Evolutionary conservation across 2,113 vertebrate genomes (phyloP).

Genomic region (Dolichotis patagonum): DNA sequence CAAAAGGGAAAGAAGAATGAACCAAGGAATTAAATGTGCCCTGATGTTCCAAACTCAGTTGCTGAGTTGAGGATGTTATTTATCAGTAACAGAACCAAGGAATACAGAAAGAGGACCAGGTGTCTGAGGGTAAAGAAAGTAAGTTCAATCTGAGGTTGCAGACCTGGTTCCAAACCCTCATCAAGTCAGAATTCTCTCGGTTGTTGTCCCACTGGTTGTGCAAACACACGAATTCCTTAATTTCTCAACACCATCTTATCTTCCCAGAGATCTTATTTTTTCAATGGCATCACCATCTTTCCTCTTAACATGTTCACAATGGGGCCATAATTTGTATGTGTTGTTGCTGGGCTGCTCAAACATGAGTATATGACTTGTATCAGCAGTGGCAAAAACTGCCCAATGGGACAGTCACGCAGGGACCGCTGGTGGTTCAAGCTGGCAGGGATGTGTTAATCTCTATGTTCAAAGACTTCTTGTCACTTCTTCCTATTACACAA

Average conservation of each 20-base stretch:
- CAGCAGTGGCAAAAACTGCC: not conserved
- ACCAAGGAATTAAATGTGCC: not conserved
- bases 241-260: not conserved
- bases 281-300: not conserved
- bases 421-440: not conserved
- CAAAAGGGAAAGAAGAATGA: not conserved
- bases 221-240: not conserved
- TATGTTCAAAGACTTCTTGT: not conserved
- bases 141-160: not conserved
- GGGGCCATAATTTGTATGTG: not conserved
- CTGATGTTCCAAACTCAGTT: not conserved
- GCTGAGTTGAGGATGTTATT: not conserved
- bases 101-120: not conserved
- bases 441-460: not conserved
- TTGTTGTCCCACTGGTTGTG: not conserved
- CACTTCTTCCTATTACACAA: not conserved
- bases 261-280: not conserved
- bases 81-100: not conserved
- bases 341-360: not conserved
- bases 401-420: not conserved
- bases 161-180: not conserved
- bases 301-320: not conserved
- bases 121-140: not conserved
- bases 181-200: not conserved
- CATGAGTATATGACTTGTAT: not conserved